Conservation (phyloP, 2,113 vertebrate genomes). For the Tyto alba region DNA sequence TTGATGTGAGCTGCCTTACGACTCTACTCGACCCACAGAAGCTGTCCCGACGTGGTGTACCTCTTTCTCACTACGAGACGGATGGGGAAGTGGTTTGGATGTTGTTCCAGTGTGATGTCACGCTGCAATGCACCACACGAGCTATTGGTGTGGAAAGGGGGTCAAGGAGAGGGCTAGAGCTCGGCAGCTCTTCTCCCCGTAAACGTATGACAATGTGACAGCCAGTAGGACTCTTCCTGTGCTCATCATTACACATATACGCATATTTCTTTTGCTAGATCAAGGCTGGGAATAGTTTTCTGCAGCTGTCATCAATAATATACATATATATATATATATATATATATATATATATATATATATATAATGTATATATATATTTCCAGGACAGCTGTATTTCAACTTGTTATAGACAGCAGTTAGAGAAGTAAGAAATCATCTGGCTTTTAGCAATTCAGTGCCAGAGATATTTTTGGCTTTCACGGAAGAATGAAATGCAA, state of each 20-base stretch:
- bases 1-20: not conserved
- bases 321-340: not conserved
- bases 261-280: not conserved
- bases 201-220: not conserved
- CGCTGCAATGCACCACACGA: not conserved
- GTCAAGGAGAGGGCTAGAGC: not conserved
- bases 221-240: not conserved
- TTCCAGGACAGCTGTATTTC: not conserved
- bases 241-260: not conserved
- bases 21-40: not conserved
- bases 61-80: not conserved
- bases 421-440: not conserved
- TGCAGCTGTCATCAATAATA: not conserved
- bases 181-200: not conserved
- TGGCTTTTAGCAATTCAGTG: not conserved
- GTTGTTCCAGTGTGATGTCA: not conserved
- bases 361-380: not conserved
- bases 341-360: not conserved
- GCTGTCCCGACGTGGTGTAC: not conserved
- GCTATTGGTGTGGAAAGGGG: not conserved
- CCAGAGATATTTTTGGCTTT: not conserved
- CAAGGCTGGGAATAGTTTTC: not conserved
- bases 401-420: not conserved
- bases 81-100: not conserved
- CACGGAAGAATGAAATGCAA: not conserved